Evolutionary conservation across 2,888 invertebrate species (phyloP).

Genomic region (Drosophila dives): DNA sequence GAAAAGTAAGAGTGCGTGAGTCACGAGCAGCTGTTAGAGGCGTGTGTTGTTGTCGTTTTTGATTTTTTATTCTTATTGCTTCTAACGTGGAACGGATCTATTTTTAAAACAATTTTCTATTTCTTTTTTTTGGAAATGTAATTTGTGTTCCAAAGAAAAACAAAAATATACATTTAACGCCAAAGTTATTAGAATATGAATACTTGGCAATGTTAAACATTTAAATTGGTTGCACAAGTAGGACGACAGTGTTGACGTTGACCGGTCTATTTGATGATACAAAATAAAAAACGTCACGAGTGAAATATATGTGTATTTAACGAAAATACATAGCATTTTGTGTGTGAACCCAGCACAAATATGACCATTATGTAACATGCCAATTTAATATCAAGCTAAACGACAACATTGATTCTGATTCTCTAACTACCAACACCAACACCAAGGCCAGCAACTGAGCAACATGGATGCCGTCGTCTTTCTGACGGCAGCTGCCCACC

Average conservation of each 20-base stretch:
- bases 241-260: conserved; percentile 26
- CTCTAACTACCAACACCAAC: not conserved
- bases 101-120: conserved; percentile 66
- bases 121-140: conserved; percentile 64
- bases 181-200: conserved; percentile 10
- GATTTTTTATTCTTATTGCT: conserved; percentile 34
- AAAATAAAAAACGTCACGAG: conserved; percentile 21
- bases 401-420: conserved; percentile 20
- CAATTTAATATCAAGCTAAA: conserved; percentile 21
- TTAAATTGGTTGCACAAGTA: conserved; percentile 8
- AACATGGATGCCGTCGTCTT: conserved; percentile 90
- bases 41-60: conserved; percentile 54
- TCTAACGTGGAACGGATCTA: conserved; percentile 70
- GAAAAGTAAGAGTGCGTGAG: conserved; percentile 9
- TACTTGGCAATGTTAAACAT: conserved; percentile 33
- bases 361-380: conserved; percentile 66
- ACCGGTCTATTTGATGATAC: conserved; percentile 29
- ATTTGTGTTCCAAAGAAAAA: conserved; percentile 44
- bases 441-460: conserved; percentile 3
- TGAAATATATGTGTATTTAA: conserved; percentile 45
- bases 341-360: conserved; percentile 37
- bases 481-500: conserved; percentile 91
- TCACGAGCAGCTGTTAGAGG: conserved; percentile 48
- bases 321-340: conserved; percentile 32
- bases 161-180: conserved; percentile 14